Evolutionary conservation across 2,888 invertebrate species (phyloP).

Genomic region (Gymnoscelis rufifasciata): DNA sequence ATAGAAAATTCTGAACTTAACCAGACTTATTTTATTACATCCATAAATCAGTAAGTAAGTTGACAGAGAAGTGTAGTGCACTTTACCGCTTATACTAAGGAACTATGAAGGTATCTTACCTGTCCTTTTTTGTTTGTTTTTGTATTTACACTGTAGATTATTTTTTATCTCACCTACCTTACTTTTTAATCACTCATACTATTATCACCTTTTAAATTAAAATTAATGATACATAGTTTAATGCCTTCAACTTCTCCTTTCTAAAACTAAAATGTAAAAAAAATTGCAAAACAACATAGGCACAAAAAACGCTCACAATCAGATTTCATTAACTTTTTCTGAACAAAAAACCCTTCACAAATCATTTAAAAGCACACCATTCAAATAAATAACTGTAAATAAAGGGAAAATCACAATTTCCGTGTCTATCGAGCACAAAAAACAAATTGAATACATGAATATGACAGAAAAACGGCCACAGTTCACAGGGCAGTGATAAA

Average conservation of each 20-base stretch:
- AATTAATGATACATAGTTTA: no score
- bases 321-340: constrained; percentile 22
- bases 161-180: no score
- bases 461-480: constrained; percentile 35
- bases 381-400: constrained; percentile 28
- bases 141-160: no score
- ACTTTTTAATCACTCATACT: no score
- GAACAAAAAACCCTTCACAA: constrained; percentile 21
- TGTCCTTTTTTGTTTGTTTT: no score
- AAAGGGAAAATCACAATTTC: constrained; percentile 48
- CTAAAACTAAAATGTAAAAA: constrained; percentile 2
- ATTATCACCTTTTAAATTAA: no score
- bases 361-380: constrained; percentile 25
- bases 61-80: constrained; percentile 73
- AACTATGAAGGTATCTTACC: no score
- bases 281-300: neutral
- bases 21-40: constrained; percentile 74
- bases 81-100: no score
- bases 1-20: constrained; percentile 71
- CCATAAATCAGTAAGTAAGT: constrained; percentile 72
- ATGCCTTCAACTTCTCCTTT: neutral
- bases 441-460: constrained; percentile 42
- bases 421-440: constrained; percentile 36
- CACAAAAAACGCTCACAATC: constrained; percentile 21
- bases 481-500: constrained; percentile 21